Base-by-base conservation (phyloP, 1,140 invertebrate genomes). In the Euborellia annulipes region DNA sequence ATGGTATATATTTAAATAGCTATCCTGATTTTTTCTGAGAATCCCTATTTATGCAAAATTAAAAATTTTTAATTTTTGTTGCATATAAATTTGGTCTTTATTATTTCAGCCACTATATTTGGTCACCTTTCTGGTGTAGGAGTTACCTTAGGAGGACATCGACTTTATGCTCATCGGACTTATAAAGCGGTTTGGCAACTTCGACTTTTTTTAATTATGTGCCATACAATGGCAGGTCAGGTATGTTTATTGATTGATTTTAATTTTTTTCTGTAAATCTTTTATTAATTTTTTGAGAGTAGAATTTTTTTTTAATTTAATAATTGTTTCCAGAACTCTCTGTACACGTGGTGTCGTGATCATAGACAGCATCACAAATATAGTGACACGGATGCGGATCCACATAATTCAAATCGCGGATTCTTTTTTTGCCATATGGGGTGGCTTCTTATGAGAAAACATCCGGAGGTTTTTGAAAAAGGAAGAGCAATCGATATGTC, bases 221-320 rank as follows among this genome's bases (percentile, higher is more conserved):
- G 64, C 11, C 69, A 72, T 46, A 71, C 69, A 1, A 52, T 67
- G 7, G 63, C 71, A 36, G 70, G 69, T 48, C 70, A 75, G 62
- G 70, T 72, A 58, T 63, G 42, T 7, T 23, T 17, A 46, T n/a
- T 32, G 30, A 9, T 32, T 32, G 8, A 32, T 32, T 32, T 32
- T 32, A n/a, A 32, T n/a, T n/a, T n/a, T n/a, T n/a, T n/a, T n/a
- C n/a, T n/a, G n/a, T n/a, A n/a, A n/a, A n/a, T n/a, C n/a, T n/a
- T n/a, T n/a, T n/a, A n/a, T n/a, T n/a, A n/a, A n/a, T n/a, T n/a
- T n/a, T n/a, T n/a, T n/a, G n/a, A n/a, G n/a, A n/a, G n/a, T n/a
- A n/a, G n/a, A n/a, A n/a, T n/a, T n/a, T n/a, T n/a, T n/a, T n/a
- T n/a, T n/a, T n/a, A n/a, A n/a, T n/a, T n/a, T n/a, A n/a, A n/a